A percentile compares a stretch with the other conserved stretches of the same genome.
These are phyloP conservation scores for Bombus balteatus DNA, from an alignment of 1,140 invertebrate species.

Conservation along the genomic window DNA sequence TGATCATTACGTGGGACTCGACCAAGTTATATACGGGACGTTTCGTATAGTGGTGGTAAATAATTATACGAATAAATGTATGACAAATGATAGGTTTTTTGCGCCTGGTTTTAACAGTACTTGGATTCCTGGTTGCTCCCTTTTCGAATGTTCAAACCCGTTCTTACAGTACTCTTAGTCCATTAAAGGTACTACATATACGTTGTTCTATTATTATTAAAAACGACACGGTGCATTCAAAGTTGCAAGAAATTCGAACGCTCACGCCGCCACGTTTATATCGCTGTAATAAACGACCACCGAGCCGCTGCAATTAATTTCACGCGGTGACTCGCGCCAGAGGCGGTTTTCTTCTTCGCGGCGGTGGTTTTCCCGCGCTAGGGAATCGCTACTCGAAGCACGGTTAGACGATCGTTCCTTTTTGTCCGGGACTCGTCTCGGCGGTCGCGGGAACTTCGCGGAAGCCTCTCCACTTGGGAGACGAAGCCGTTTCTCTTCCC, in stretches of 20 bases:
- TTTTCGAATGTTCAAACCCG: background rate
- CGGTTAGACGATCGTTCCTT: constrained; percentile 47
- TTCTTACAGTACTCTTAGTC: background rate
- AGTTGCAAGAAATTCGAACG: constrained; percentile 25
- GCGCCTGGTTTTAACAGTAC: background rate
- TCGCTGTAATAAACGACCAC: constrained; percentile 15
- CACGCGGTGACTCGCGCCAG: background rate
- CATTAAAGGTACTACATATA: background rate
- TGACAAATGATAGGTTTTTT: constrained; percentile 20
- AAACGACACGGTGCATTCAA: constrained; percentile 28
- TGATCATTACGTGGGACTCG: background rate
- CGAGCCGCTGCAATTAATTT: constrained; percentile 33
- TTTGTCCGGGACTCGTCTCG: constrained; percentile 36
- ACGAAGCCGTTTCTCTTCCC: constrained; percentile 14
- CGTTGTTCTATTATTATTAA: background rate
- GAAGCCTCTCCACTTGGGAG: constrained; percentile 47
- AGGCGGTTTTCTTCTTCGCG: background rate
- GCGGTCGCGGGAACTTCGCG: constrained; percentile 45
- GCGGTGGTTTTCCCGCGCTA: constrained; percentile 22
- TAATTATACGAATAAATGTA: constrained; percentile 7
- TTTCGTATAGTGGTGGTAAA: background rate
- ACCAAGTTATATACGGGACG: background rate
- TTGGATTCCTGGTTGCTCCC: background rate
- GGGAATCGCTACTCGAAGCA: constrained; percentile 38
- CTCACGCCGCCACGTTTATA: background rate